Percentiles rank a stretch among this genome's conserved stretches.
These are phyloP conservation scores for Sturnus vulgaris DNA, from an alignment of 2,113 vertebrate genomes.

Conservation along the genomic window DNA sequence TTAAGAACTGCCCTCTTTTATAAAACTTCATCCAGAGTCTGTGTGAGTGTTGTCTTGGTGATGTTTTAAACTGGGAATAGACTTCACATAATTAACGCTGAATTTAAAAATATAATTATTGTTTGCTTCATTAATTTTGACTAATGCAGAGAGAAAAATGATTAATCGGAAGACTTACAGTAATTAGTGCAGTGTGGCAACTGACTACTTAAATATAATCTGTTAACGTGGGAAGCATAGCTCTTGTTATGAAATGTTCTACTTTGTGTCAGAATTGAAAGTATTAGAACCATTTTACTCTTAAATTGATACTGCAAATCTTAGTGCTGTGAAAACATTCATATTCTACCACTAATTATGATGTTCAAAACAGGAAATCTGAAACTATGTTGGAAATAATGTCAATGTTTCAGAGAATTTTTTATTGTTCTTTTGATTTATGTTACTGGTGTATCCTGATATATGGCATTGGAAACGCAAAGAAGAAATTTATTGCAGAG, in stretches of 20 bases:
- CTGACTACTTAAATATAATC: neutral
- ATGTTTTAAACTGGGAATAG: neutral
- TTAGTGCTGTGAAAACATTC: neutral
- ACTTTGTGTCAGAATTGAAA: constrained; percentile 12
- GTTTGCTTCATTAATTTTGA: constrained; percentile 36
- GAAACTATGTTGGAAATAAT: neutral
- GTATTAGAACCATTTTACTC: neutral
- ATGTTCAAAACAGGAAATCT: neutral
- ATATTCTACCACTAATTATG: neutral
- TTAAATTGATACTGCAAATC: neutral
- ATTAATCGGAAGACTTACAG: neutral
- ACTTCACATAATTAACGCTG: neutral
- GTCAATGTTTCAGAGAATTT: neutral
- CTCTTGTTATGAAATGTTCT: neutral
- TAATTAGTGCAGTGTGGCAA: constrained; percentile 16
- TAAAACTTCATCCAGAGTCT: neutral
- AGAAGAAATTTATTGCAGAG: neutral
- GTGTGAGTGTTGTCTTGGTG: neutral
- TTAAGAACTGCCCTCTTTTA: accelerated
- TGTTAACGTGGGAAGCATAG: neutral
- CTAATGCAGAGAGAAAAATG: constrained; percentile 33
- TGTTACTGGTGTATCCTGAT: neutral
- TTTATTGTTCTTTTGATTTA: neutral
- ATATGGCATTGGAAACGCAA: neutral
- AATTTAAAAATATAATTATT: neutral